Evolutionary conservation across 2,797 vertebrate species (phyloP).

Genomic region (Rhinoraja longicauda): DNA sequence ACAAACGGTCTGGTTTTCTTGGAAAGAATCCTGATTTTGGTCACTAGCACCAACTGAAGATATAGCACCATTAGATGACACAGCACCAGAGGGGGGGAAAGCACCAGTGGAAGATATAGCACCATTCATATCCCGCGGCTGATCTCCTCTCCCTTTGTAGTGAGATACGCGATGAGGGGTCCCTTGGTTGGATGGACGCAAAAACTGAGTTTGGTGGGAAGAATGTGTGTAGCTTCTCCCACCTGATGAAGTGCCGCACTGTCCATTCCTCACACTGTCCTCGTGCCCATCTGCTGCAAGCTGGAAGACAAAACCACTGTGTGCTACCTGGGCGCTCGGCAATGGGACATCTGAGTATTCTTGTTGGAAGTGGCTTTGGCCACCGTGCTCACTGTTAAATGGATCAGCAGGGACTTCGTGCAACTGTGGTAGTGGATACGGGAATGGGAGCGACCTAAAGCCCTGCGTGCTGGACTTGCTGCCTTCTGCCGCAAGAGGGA

Average conservation of each 20-base stretch:
- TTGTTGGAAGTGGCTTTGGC: slow-evolving; percentile 53
- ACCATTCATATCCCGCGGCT: slow-evolving; percentile 63
- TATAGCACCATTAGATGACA: slow-evolving; percentile 66
- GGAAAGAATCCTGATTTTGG: slow-evolving; percentile 62
- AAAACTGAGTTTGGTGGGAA: slow-evolving; percentile 57
- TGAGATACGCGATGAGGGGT: slow-evolving; percentile 56
- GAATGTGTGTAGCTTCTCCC: slow-evolving; percentile 61
- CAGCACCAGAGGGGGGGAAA: slow-evolving; percentile 61
- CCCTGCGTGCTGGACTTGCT: slow-evolving; percentile 56
- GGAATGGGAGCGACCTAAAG: slow-evolving; percentile 64
- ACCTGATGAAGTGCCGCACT: slow-evolving; percentile 61
- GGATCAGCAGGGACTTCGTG: slow-evolving; percentile 65
- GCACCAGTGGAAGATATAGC: slow-evolving; percentile 66
- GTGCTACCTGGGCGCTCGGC: slow-evolving; percentile 57
- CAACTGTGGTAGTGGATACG: slow-evolving; percentile 70
- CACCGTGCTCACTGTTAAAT: slow-evolving; percentile 58
- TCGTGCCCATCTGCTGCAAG: slow-evolving; percentile 66
- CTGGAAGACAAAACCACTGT: slow-evolving; percentile 67
- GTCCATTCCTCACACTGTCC: slow-evolving; percentile 53
- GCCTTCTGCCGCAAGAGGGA: slow-evolving; percentile 53
- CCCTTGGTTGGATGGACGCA: slow-evolving; percentile 55
- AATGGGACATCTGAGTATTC: slow-evolving; percentile 63
- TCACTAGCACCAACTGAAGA: slow-evolving; percentile 57
- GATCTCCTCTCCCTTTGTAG: slow-evolving; percentile 62
- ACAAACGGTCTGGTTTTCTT: slow-evolving; percentile 71